These are phyloP conservation scores for Pristionchus mayeri DNA, from an alignment of 2,888 invertebrate genomes.

Conservation along the genomic window DNA sequence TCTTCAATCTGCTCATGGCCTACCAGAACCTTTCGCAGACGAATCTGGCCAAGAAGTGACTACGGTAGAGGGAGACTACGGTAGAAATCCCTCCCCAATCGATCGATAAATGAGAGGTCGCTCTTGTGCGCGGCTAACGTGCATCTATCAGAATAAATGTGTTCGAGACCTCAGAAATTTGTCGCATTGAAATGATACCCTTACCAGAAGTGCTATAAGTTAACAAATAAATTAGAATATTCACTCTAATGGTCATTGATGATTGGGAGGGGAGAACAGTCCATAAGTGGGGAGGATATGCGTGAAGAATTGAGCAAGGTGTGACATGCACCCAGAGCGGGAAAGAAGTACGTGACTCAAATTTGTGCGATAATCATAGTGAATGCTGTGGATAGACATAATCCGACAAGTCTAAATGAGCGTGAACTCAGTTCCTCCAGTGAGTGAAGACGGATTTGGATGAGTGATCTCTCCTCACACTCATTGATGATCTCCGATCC, in stretches of 20 bases:
- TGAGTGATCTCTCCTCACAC: background rate
- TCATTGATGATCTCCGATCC: background rate
- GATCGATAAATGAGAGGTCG: conserved; percentile 42
- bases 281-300: too few relatives aligned
- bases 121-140: background rate
- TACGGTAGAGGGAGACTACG: conserved; percentile 2
- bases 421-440: background rate
- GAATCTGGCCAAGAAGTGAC: background rate
- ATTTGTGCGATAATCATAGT: background rate
- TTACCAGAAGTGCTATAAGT: too few relatives aligned
- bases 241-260: too few relatives aligned
- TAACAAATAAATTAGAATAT: too few relatives aligned
- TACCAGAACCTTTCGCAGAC: conserved; percentile 23
- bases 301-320: background rate
- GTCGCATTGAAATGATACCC: too few relatives aligned
- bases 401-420: background rate
- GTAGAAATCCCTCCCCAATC: background rate
- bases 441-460: background rate
- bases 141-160: conserved; percentile 33
- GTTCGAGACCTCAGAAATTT: conserved; percentile 41
- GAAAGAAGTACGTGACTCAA: too few relatives aligned
- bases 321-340: too few relatives aligned
- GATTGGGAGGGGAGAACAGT: too few relatives aligned
- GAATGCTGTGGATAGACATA: background rate
- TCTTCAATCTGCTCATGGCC: conserved; percentile 24